A percentile compares a stretch with the other conserved stretches of the same genome.
These are phyloP conservation scores for Neoniphon sammara DNA, from an alignment of 2,797 vertebrate genomes.

Conservation along the genomic window DNA sequence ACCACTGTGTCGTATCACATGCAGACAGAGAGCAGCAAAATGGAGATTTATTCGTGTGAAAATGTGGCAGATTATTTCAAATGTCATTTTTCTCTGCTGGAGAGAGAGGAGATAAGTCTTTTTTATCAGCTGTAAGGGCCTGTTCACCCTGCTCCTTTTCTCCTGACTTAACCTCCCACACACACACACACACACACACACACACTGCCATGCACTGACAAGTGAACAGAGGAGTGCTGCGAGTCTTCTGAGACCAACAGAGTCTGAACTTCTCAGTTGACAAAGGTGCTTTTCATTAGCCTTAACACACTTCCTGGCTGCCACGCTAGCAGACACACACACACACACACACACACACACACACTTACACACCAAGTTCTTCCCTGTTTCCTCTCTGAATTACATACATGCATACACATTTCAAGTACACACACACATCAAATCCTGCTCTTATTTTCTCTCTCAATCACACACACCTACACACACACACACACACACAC, in stretches of 20 bases:
- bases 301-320: conserved; percentile 44
- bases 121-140: not conserved
- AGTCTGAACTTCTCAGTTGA: conserved; percentile 47
- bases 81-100: no score
- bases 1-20: no score
- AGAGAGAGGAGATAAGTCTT: not conserved
- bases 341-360: conserved; percentile 5
- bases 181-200: conserved; percentile 16
- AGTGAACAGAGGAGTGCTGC: conserved; percentile 16
- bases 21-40: no score
- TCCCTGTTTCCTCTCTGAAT: not conserved
- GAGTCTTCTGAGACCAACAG: conserved; percentile 25
- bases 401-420: not conserved
- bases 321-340: not conserved
- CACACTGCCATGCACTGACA: conserved; percentile 21
- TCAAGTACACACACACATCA: conserved; percentile 7
- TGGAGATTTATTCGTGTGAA: no score
- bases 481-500: not conserved
- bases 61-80: no score
- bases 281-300: conserved; percentile 73
- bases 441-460: no score
- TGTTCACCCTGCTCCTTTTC: not conserved
- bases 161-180: conserved; percentile 1
- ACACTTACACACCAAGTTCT: not conserved
- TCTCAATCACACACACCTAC: no score